phyloP scores from a whole-genome alignment of 2,888 invertebrate genomes.

The Eupithecia exiguata region DNA sequence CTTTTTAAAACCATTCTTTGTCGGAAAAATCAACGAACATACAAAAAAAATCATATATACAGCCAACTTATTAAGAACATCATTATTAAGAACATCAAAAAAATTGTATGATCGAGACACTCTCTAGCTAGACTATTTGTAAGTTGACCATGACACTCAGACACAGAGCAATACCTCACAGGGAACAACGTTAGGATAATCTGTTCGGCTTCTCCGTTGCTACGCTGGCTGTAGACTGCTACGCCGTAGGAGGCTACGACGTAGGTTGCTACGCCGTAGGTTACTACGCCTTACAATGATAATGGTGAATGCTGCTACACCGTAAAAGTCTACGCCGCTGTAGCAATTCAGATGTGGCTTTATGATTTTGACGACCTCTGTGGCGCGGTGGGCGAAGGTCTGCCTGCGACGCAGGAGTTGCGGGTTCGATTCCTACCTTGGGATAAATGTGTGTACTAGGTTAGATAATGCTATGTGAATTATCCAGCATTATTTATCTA shows the following conservation, averaged over 20 bases:
- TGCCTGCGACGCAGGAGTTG: too few relatives aligned
- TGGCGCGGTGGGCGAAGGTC: too few relatives aligned
- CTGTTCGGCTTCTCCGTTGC: not conserved
- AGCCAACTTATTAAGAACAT: too few relatives aligned
- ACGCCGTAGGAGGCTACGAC: not conserved
- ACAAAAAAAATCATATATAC: too few relatives aligned
- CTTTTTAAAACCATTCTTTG: too few relatives aligned
- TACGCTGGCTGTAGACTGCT: not conserved
- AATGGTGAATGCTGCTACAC: not conserved
- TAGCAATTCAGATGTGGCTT: not conserved
- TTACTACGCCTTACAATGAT: not conserved
- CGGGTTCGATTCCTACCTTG: too few relatives aligned
- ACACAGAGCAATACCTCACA: not conserved
- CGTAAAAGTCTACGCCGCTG: not conserved
- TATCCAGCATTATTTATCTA: too few relatives aligned
- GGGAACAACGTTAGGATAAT: not conserved
- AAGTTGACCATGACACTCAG: not conserved
- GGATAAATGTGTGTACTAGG: too few relatives aligned
- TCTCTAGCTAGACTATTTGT: not conserved
- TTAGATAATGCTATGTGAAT: too few relatives aligned
- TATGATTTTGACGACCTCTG: too few relatives aligned
- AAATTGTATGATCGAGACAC: not conserved
- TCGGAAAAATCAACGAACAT: too few relatives aligned
- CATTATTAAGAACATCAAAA: too few relatives aligned
- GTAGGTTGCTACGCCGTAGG: not conserved